Evolutionary conservation across 1,140 invertebrate species (phyloP), one percentile per base, ranked within the genome.

Genomic region (Solenopsis fugax): DNA sequence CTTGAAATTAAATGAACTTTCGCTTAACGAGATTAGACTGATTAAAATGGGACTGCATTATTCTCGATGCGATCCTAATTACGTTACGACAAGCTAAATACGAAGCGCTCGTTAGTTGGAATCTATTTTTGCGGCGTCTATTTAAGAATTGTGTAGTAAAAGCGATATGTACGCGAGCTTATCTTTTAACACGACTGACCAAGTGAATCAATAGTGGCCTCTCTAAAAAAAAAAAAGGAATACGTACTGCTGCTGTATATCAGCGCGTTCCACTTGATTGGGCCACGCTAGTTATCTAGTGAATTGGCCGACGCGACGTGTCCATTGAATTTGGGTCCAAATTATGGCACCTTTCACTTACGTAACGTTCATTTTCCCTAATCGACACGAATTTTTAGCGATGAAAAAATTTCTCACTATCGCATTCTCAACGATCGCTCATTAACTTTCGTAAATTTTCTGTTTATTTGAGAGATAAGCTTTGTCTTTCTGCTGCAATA

Each of bases 131-230:
- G 50, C 21, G 21, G 0, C 2, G 37, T 71, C 64, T 81, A 81
- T 81, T 81, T 81, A 81, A 81, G 37, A 81, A 81, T 81, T 71
- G 64, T 81, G 34, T 71, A 81, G 34, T 71, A 71, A 69, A 69
- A 81, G 75, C 75, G 24, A 69, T 24, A 45, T 64, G 64, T 82
- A 75, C 16, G 50, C 80, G 58, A 13, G 87, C 84, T 89, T 89
- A 89, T 89, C 88, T 89, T 75, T 87, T 89, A 80, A 87, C 82
- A 89, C 62, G 84, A 89, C 76, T 89, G 88, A 58, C 76, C 88
- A 89, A 88, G 71, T 87, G 69, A 89, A 89, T 89, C 88, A 81
- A 89, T 89, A 89, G 21, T 48, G 21, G 37, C 60, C n/a, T 52
- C 56, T 72, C 58, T 34, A 88, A 67, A 81, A 88, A 73, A 76